These are phyloP conservation scores for Nomada hirtipes DNA, from an alignment of 2,888 invertebrate species.

Conservation along the genomic window DNA sequence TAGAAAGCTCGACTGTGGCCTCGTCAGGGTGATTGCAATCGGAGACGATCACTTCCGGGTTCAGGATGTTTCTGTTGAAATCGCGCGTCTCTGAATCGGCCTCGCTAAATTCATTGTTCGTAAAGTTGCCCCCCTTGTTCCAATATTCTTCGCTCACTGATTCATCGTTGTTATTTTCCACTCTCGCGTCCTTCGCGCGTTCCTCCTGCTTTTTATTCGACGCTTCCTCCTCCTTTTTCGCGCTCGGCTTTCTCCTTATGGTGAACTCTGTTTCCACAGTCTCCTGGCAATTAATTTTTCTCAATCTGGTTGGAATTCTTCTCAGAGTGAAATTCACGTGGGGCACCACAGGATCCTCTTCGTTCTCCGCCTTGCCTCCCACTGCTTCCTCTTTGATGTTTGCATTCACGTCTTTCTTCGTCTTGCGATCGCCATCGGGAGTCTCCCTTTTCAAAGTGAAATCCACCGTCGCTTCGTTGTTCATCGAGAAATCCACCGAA, in stretches of 20 bases:
- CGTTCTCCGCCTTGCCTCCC: slow-evolving; percentile 53
- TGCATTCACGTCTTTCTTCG: slow-evolving; percentile 35
- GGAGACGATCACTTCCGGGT: slow-evolving; percentile 55
- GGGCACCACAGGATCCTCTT: slow-evolving; percentile 39
- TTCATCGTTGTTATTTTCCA: background rate
- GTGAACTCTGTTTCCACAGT: slow-evolving; percentile 68
- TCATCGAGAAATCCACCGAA: slow-evolving; percentile 34
- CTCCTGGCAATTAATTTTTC: slow-evolving; percentile 50
- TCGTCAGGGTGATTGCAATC: slow-evolving; percentile 37
- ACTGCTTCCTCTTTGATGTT: slow-evolving; percentile 54
- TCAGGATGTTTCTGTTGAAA: slow-evolving; percentile 25
- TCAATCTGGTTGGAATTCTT: slow-evolving; percentile 45
- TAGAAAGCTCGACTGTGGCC: background rate
- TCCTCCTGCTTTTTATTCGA: slow-evolving; percentile 8
- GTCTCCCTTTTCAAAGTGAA: slow-evolving; percentile 71
- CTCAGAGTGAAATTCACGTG: slow-evolving; percentile 66
- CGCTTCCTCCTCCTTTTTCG: slow-evolving; percentile 28
- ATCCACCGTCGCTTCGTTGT: slow-evolving; percentile 70
- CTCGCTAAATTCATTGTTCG: background rate
- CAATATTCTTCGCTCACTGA: background rate
- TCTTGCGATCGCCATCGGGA: slow-evolving; percentile 2
- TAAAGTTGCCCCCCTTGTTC: background rate
- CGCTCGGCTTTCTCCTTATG: slow-evolving; percentile 31
- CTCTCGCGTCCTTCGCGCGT: background rate
- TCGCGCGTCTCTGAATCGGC: background rate